Evolutionary conservation across 2,888 invertebrate genomes (phyloP).

Genomic region (Papilio protenor): DNA sequence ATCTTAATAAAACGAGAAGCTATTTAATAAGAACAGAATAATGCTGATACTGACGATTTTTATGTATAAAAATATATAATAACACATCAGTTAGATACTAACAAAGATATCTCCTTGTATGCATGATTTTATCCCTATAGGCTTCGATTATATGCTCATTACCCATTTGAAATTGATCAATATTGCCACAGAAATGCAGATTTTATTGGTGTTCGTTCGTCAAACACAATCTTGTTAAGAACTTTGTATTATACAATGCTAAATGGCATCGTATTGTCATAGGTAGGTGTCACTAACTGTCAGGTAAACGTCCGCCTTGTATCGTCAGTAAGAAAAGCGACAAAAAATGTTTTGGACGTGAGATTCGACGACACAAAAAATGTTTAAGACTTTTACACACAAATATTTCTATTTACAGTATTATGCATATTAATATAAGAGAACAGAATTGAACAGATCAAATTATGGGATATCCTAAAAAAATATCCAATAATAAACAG

Average conservation of each 20-base stretch:
- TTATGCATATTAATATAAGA: neutral
- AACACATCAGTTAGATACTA: neutral
- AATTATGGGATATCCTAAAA: neutral
- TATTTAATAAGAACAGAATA: neutral
- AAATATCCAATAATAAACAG: conserved; percentile 57
- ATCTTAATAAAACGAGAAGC: neutral
- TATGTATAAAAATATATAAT: neutral
- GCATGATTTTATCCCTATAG: neutral
- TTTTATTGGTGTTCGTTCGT: neutral
- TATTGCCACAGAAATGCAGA: neutral
- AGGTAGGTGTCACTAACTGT: neutral
- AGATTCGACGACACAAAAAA: neutral
- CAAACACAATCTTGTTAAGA: neutral
- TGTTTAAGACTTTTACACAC: neutral
- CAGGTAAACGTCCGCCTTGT: neutral
- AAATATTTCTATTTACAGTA: neutral
- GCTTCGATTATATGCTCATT: neutral
- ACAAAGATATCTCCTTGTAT: neutral
- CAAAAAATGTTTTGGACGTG: neutral
- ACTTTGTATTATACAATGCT: neutral
- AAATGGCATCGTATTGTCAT: neutral
- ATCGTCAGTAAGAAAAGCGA: neutral
- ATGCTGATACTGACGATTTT: neutral
- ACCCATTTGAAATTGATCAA: neutral
- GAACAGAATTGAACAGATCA: neutral